phyloP scores from a whole-genome alignment of 2,797 vertebrate species.

The Sarcoramphus papa region DNA sequence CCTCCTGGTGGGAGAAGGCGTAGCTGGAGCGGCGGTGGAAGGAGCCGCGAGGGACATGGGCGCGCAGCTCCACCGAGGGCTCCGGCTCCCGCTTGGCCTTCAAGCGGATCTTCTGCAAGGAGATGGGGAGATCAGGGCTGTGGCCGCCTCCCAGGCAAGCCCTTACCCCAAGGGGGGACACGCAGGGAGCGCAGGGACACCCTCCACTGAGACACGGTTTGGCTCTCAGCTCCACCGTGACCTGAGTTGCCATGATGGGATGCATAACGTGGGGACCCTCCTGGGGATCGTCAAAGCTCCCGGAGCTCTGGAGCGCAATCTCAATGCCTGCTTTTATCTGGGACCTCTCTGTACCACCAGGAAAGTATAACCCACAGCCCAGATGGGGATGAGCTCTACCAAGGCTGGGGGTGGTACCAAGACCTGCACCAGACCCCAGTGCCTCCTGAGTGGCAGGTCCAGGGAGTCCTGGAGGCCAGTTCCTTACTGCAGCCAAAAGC shows the following conservation, averaged over 20 bases:
- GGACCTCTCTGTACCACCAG: too few relatives aligned
- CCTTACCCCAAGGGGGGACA: rapidly evolving
- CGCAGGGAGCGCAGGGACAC: rapidly evolving
- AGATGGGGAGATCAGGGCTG: not conserved
- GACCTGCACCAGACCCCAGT: not conserved
- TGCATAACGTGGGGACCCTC: not conserved
- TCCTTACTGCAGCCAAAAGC: not conserved
- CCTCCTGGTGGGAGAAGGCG: constrained; percentile 81
- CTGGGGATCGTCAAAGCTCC: not conserved
- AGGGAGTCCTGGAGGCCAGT: not conserved
- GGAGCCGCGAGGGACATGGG: constrained; percentile 44
- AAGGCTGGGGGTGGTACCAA: not conserved
- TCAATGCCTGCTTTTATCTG: not conserved
- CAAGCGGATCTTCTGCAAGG: constrained; percentile 11
- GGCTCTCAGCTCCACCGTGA: not conserved
- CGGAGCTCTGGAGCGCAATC: not conserved
- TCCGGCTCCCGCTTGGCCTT: not conserved
- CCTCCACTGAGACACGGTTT: not conserved
- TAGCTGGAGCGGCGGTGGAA: constrained; percentile 79
- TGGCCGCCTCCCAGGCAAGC: not conserved
- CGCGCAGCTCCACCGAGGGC: constrained; percentile 63
- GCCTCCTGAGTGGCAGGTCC: not conserved
- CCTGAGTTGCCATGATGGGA: not conserved
- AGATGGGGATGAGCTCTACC: not conserved
- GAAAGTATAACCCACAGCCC: not conserved